These are phyloP conservation scores for Antrozous pallidus DNA, from an alignment of 2,797 vertebrate species.

Conservation along the genomic window DNA sequence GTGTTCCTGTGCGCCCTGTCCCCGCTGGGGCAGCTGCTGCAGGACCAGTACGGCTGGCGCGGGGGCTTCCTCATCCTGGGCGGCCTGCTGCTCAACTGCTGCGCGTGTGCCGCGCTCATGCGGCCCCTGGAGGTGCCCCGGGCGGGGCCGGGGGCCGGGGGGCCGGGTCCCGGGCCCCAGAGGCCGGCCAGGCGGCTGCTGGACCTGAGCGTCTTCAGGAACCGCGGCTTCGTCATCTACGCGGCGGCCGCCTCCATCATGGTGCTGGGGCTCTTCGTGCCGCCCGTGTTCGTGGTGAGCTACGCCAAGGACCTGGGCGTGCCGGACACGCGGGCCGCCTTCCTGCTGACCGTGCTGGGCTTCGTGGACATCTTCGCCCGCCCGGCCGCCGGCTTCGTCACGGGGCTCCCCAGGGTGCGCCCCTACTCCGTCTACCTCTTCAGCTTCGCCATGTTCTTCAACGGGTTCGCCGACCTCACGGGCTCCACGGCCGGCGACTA, in stretches of 20 bases:
- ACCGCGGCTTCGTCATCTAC: conserved; percentile 92
- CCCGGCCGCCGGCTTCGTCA: conserved; percentile 90
- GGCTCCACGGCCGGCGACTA: conserved; percentile 87
- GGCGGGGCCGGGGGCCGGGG: not conserved
- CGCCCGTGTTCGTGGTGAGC: conserved; percentile 95
- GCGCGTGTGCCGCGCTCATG: conserved; percentile 94
- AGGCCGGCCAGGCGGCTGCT: conserved; percentile 85
- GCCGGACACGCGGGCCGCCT: conserved; percentile 91
- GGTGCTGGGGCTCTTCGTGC: conserved; percentile 97
- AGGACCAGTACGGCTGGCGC: conserved; percentile 92
- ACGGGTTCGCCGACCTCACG: conserved; percentile 91
- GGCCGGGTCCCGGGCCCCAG: conserved; percentile 41
- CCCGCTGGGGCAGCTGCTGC: conserved; percentile 92
- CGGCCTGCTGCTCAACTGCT: conserved; percentile 95
- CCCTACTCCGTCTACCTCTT: conserved; percentile 94
- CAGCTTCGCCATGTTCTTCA: conserved; percentile 95
- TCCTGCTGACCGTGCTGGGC: conserved; percentile 93
- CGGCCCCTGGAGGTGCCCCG: conserved; percentile 87
- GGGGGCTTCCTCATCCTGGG: conserved; percentile 96
- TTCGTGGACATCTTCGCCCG: conserved; percentile 96
- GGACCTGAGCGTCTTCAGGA: conserved; percentile 93
- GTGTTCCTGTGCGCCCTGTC: conserved; percentile 95
- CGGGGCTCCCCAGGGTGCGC: conserved; percentile 90
- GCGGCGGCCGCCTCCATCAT: conserved; percentile 92
- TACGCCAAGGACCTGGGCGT: conserved; percentile 93